A percentile compares a stretch with the other conserved stretches of the same genome.
Evolutionary conservation across 1,140 invertebrate species (phyloP).

Genomic region (Rhyacophila brunnea): DNA sequence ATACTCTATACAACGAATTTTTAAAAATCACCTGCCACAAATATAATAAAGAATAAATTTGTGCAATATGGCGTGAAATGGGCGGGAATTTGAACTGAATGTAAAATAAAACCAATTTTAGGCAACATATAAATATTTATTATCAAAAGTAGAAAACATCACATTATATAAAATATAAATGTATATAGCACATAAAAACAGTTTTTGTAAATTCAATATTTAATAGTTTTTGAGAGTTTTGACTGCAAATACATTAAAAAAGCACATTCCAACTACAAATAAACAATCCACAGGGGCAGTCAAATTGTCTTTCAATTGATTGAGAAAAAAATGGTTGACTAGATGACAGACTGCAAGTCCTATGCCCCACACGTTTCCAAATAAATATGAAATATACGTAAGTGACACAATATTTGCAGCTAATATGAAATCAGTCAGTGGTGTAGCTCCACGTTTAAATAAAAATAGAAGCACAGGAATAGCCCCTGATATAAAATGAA

Average conservation of each 20-base stretch:
- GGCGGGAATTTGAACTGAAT: no score
- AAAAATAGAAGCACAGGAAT: constrained; percentile 25
- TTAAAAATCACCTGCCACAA: no score
- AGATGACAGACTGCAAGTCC: constrained; percentile 30
- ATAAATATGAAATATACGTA: constrained; percentile 26
- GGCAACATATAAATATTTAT: constrained; percentile 12
- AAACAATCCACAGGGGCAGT: constrained; percentile 31
- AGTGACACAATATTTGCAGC: constrained; percentile 31
- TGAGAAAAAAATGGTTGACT: constrained; percentile 32
- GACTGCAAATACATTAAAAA: constrained; percentile 34
- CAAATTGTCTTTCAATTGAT: constrained; percentile 30
- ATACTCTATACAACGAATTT: no score
- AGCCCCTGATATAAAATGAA: constrained; percentile 22
- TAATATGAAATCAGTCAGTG: constrained; percentile 28
- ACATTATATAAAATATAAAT: constrained; percentile 5
- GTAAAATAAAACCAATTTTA: background rate
- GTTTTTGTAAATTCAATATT: constrained; percentile 12
- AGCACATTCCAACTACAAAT: constrained; percentile 34
- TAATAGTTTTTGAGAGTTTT: constrained; percentile 33
- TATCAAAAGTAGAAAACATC: constrained; percentile 29
- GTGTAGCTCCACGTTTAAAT: constrained; percentile 14
- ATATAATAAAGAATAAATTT: no score
- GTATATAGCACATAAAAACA: constrained; percentile 9
- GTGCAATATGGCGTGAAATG: no score
- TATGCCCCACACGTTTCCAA: constrained; percentile 33